phyloP scores from a whole-genome alignment of 2,797 vertebrate genomes.

The Threskiornis aethiopicus region DNA sequence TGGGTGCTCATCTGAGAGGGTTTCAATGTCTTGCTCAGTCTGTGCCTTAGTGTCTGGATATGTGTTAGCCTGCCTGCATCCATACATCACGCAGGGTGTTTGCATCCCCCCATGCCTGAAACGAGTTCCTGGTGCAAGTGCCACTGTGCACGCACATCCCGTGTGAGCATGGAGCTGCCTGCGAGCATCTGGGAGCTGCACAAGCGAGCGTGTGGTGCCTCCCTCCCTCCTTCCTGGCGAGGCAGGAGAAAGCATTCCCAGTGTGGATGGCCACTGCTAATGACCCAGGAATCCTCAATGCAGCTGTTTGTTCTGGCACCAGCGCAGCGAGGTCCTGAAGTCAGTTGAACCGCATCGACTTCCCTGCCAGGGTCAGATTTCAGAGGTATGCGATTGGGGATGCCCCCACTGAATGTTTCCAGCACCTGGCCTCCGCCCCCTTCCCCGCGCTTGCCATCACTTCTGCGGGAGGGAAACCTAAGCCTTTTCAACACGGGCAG shows the following conservation, averaged over 20 bases:
- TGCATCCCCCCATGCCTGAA: not conserved
- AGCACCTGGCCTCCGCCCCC: conserved; percentile 4
- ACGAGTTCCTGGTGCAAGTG: fast-evolving
- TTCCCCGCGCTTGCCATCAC: not conserved
- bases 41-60: no score
- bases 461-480: not conserved
- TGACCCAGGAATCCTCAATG: not conserved
- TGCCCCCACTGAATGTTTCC: conserved; percentile 18
- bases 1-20: fast-evolving
- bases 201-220: not conserved
- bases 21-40: not conserved
- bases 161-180: not conserved
- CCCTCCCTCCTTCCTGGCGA: not conserved
- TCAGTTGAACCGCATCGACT: conserved; percentile 17
- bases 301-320: conserved; percentile 52
- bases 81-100: not conserved
- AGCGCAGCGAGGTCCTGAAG: not conserved
- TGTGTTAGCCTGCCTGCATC: not conserved
- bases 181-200: not conserved
- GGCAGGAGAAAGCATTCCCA: conserved; percentile 23
- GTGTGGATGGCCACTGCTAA: not conserved
- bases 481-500: not conserved
- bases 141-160: fast-evolving
- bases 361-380: conserved; percentile 24
- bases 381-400: conserved; percentile 6